These are phyloP conservation scores for Emys orbicularis DNA, from an alignment of 2,797 vertebrate genomes.

Conservation along the genomic window DNA sequence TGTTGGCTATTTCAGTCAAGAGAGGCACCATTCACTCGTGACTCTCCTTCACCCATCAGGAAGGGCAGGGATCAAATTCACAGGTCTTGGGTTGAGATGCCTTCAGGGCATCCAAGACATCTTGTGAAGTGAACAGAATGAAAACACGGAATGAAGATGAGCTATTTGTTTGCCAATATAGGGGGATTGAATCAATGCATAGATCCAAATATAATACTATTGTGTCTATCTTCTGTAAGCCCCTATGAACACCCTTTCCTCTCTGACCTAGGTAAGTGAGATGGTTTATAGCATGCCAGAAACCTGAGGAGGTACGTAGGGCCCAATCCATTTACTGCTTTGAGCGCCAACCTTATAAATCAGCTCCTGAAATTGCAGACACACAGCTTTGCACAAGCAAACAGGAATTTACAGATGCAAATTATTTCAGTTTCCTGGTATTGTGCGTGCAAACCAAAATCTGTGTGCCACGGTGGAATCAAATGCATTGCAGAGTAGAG, in stretches of 20 bases:
- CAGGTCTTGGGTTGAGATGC: neutral
- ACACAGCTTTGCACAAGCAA: neutral
- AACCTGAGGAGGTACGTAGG: neutral
- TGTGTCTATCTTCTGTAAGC: neutral
- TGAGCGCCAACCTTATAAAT: slow-evolving; percentile 1
- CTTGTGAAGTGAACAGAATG: neutral
- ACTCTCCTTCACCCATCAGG: neutral
- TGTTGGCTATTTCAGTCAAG: neutral
- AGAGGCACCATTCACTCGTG: neutral
- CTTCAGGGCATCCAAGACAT: neutral
- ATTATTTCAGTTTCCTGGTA: neutral
- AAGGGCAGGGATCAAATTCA: neutral
- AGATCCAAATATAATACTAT: neutral
- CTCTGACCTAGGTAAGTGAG: neutral
- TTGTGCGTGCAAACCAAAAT: neutral
- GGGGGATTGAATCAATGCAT: neutral
- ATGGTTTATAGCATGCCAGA: neutral
- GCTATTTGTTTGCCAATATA: neutral
- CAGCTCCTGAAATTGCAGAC: neutral
- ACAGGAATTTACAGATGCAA: neutral
- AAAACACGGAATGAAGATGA: neutral
- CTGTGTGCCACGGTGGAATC: neutral
- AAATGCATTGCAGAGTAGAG: neutral
- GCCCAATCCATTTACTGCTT: neutral
- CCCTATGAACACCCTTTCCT: neutral